Base-by-base conservation (phyloP, 1,140 invertebrate genomes). In the Stegodyphus mimosarum region DNA sequence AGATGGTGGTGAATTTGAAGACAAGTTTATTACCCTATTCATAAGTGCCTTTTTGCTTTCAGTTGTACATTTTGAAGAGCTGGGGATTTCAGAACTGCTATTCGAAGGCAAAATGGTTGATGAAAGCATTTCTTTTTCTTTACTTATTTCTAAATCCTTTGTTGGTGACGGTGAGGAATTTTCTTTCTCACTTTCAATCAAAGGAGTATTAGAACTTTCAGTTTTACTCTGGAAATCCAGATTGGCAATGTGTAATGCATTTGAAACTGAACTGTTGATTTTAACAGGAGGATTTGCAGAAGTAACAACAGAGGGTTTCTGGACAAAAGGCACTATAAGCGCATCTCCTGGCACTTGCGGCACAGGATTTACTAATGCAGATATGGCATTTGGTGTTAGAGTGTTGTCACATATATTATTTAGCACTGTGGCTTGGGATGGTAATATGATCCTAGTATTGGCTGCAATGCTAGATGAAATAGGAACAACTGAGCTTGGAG, bases 401-500 rank as follows among this genome's bases (percentile, higher is more conserved):
- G 53, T 70, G 74, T 33, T 83, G 9, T 17, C 60, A 83, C 70
- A 74, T 49, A 66, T 18, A 70, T 51, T 76, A 6, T 63, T 73
- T n/a, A 70, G 7, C 51, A 75, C 51, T 63, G 72, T 51, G 10
- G 81, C 17, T 70, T 84, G 81, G 0, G 70, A 17, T 52, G 80
- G 70, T 51, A 84, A 70, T n/a, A 84, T 64, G 18, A 84, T 84
- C 51, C 66, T n/a, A 48, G 72, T 48, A 84, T 70, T 84, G 48
- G 71, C 63, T 49, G 81, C 48, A 69, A 84, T 53, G 51, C 64
- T 75, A 6, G 81, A 84, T 84, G 81, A 84, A 76, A 84, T 75
- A 84, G 81, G 81, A 84, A 84, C 81, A 67, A 84, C 73, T 13
- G 81, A 55, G 55, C 73, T 66, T 60, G 72, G 72, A 15, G 75